Conservation (phyloP, 2,888 invertebrate species). For the Torymus tubicola region DNA sequence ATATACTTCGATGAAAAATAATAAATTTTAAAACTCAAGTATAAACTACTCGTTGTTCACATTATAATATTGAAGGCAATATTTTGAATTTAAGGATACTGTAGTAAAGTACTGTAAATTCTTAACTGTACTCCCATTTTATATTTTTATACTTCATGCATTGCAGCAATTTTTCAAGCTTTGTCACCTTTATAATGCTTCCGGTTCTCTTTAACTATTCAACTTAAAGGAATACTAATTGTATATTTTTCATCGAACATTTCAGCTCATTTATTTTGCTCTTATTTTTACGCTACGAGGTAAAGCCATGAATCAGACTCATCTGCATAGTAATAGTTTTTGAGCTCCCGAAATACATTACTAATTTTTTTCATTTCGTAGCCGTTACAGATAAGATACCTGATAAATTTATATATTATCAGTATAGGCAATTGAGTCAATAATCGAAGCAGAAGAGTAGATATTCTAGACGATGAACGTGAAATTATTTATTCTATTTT, state of each 20-base stretch:
- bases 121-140: background rate
- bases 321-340: background rate
- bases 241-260: slow-evolving; percentile 25
- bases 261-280: slow-evolving; percentile 32
- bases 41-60: slow-evolving; percentile 22
- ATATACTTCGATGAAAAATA: background rate
- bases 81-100: slow-evolving; percentile 29
- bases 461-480: slow-evolving; percentile 1
- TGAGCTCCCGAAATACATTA: too few species aligned
- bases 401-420: background rate
- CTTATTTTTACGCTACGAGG: slow-evolving; percentile 28
- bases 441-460: slow-evolving; percentile 16
- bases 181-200: slow-evolving; percentile 11
- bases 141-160: background rate
- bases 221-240: slow-evolving; percentile 21
- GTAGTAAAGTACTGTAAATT: slow-evolving; percentile 15
- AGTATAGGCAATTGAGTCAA: slow-evolving; percentile 10
- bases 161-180: background rate
- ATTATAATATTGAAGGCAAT: slow-evolving; percentile 32
- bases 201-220: slow-evolving; percentile 5
- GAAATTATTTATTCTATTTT: slow-evolving; percentile 1
- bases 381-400: slow-evolving; percentile 20
- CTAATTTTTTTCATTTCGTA: slow-evolving; percentile 27
- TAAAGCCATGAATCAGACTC: slow-evolving; percentile 18
- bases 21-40: slow-evolving; percentile 4